Base-by-base conservation (phyloP, 2,797 vertebrate genomes). In the Sorex maritimensis region DNA sequence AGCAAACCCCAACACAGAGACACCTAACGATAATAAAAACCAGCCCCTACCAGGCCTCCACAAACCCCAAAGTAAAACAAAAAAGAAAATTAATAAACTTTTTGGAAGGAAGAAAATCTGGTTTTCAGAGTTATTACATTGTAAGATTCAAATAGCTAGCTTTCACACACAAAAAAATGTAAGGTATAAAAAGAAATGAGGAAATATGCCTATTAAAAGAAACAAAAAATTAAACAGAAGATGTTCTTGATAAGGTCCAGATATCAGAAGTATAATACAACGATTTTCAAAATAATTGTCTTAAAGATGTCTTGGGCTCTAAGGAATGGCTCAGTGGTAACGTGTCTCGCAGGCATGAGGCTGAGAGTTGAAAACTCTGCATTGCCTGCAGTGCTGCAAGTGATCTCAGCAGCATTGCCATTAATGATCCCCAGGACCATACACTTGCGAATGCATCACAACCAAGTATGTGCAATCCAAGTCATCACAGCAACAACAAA, bases 171-270 rank as follows among this genome's bases (percentile, higher is more conserved):
- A 28, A 78, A 30, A 41, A 63, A 9, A 23, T 19, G 61, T 46
- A 65, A 69, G 61, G 0, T 15, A 63, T 52, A 78, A 41, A 81
- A 77, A 28, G 10, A 81, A 61, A 78, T 15, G 82, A 13, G 17
- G 83, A 55, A 75, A 3, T 44, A 17, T 79, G 10, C 1, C 63
- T 28, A 21, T 63, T 79, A 17, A 84, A 88, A 90, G 79, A 34
- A 79, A 75, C 10, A 68, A 83, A 74, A 73, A 34, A 68, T 38
- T 46, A 14, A 28, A 34, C 61, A 72, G 61, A 81, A 88, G 88
- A 80, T 5, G 10, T 85, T n/a, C 19, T 30, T 80, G 17, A 85
- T 8, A 26, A 81, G 84, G 52, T 7, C 17, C 49, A 69, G n/a
- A 10, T 84, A 61, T 83, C 34, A 68, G 5, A 75, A 5, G 80